phyloP scores from a whole-genome alignment of 2,888 invertebrate genomes.

The Ennomos fuscantarius region DNA sequence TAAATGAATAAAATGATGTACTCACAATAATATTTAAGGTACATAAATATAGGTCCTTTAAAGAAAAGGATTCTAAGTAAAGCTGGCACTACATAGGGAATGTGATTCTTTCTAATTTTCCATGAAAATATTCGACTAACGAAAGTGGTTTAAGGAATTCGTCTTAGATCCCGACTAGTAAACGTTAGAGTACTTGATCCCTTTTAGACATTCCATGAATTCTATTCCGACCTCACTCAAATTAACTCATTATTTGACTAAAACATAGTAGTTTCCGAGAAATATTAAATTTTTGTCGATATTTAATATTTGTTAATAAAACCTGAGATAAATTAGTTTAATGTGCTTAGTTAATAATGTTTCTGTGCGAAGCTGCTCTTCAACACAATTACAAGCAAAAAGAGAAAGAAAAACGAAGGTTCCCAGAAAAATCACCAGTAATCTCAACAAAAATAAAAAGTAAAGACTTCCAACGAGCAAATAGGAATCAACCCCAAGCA shows the following conservation, averaged over 20 bases:
- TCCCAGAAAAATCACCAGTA: conserved; percentile 30
- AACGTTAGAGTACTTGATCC: conserved; percentile 58
- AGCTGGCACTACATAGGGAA: conserved; percentile 23
- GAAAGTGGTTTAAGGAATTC: conserved; percentile 47
- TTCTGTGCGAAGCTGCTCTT: too few species aligned
- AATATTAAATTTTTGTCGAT: conserved; percentile 10
- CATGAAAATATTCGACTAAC: conserved; percentile 36
- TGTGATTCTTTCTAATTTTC: conserved; percentile 32
- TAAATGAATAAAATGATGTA: conserved; percentile 14
- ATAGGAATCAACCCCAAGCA: conserved; percentile 38
- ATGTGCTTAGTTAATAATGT: too few species aligned
- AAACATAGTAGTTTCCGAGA: conserved; percentile 50
- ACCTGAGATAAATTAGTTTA: not conserved
- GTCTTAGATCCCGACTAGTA: conserved; percentile 54
- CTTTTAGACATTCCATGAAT: conserved; percentile 57
- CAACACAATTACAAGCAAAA: too few species aligned
- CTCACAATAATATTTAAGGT: conserved; percentile 24
- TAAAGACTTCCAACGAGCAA: conserved; percentile 27
- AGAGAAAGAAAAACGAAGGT: too few species aligned
- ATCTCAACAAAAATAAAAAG: conserved; percentile 26
- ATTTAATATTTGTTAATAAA: conserved; percentile 21
- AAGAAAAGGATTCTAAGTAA: conserved; percentile 31
- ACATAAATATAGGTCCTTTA: conserved; percentile 20
- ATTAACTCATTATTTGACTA: conserved; percentile 64
- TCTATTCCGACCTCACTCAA: conserved; percentile 57